Conservation (phyloP, 2,888 invertebrate species). For the Drosophila paracracens region DNA sequence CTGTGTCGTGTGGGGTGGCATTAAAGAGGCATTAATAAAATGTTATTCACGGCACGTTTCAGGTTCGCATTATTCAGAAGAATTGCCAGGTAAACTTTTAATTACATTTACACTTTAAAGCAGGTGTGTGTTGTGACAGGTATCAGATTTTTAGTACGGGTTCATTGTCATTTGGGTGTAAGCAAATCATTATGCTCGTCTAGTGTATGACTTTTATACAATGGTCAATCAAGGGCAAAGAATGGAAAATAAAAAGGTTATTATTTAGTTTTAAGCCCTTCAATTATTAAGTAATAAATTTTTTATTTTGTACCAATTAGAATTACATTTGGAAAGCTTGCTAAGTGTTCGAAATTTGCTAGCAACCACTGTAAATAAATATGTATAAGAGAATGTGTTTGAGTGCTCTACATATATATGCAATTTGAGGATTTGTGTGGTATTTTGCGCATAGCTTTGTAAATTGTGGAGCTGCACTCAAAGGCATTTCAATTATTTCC, state of each 20-base stretch:
- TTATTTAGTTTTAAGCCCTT: neutral
- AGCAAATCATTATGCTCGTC: constrained; percentile 10
- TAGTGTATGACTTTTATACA: neutral
- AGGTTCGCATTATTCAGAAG: constrained; percentile 17
- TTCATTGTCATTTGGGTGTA: constrained; percentile 29
- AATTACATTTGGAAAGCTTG: neutral
- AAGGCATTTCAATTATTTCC: constrained; percentile 66
- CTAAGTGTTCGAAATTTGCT: neutral
- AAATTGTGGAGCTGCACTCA: constrained; percentile 20
- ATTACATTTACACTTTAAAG: constrained; percentile 72
- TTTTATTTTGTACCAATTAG: neutral
- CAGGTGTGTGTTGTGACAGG: constrained; percentile 20
- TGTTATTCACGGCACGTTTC: constrained; percentile 67
- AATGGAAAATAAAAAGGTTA: neutral
- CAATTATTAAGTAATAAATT: neutral
- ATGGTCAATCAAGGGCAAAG: neutral
- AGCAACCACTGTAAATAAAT: neutral
- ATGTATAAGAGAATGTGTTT: neutral
- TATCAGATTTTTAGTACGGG: constrained; percentile 17
- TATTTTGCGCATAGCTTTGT: constrained; percentile 23
- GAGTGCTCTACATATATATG: constrained; percentile 1
- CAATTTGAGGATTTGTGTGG: constrained; percentile 15
- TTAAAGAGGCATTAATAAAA: constrained; percentile 43
- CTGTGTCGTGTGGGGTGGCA: neutral
- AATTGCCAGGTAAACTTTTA: constrained; percentile 58